Conservation (phyloP, 2,113 vertebrate genomes). For the Oncorhynchus tshawytscha region DNA sequence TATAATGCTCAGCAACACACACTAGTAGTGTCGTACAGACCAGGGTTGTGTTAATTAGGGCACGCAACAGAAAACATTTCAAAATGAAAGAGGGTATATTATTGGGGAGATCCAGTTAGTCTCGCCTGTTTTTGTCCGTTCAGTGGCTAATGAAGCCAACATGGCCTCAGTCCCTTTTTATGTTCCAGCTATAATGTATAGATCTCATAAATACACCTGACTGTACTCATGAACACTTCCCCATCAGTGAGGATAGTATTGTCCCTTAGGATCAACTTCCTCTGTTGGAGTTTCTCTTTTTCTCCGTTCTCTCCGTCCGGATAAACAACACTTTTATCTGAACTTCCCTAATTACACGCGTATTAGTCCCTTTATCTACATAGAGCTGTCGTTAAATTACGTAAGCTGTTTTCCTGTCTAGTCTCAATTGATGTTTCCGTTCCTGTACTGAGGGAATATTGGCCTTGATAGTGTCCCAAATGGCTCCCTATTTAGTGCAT, state of each 20-base stretch:
- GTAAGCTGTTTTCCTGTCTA: slow-evolving; percentile 26
- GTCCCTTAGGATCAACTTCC: not conserved
- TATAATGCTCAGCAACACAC: not conserved
- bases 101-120: too few relatives aligned
- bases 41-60: too few relatives aligned
- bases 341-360: slow-evolving; percentile 56
- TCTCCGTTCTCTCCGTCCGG: not conserved
- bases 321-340: slow-evolving; percentile 34
- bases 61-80: too few relatives aligned
- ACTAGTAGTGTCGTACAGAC: not conserved
- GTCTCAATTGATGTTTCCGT: slow-evolving; percentile 41
- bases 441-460: slow-evolving; percentile 24
- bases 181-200: not conserved
- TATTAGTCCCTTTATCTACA: slow-evolving; percentile 41
- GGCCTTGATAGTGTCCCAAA: slow-evolving; percentile 17
- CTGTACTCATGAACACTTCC: not conserved
- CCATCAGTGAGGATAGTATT: not conserved
- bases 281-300: not conserved
- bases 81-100: too few relatives aligned
- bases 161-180: not conserved
- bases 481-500: too few relatives aligned
- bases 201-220: not conserved
- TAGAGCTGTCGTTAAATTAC: slow-evolving; percentile 14
- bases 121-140: too few relatives aligned
- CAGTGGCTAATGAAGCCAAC: not conserved